Conservation (phyloP, 2,113 vertebrate genomes). For the Neolamprologus brichardi region DNA sequence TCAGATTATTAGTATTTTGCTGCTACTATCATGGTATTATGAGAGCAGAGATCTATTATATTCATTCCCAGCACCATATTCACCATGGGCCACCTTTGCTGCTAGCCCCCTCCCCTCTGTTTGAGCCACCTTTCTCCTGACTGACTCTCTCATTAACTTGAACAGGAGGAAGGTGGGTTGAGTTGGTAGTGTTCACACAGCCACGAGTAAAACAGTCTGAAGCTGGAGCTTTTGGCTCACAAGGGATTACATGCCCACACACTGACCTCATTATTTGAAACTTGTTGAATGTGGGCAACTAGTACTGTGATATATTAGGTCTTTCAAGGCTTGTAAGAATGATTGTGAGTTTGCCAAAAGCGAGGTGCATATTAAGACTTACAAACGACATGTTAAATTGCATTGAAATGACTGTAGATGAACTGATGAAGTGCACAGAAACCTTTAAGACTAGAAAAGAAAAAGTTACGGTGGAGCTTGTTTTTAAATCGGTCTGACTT, state of each 20-base stretch:
- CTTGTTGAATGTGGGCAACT: neutral
- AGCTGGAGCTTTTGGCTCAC: neutral
- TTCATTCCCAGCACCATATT: neutral
- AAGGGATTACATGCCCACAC: neutral
- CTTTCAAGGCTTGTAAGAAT: neutral
- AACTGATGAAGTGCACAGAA: neutral
- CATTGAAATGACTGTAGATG: neutral
- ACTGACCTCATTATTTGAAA: neutral
- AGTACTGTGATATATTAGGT: neutral
- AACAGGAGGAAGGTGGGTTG: neutral
- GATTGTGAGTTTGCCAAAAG: neutral
- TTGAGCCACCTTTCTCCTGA: neutral
- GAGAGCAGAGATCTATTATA: neutral
- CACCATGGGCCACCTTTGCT: neutral
- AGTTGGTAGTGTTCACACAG: neutral
- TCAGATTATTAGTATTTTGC: neutral
- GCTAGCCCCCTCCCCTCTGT: neutral
- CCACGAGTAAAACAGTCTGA: neutral
- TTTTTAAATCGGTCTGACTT: neutral
- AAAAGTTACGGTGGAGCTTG: neutral
- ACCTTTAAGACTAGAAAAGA: neutral
- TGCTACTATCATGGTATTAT: neutral
- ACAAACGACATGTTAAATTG: neutral
- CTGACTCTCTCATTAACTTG: neutral
- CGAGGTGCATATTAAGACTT: neutral